Conservation (phyloP, 2,797 vertebrate genomes). For the Acanthurus tractus region DNA sequence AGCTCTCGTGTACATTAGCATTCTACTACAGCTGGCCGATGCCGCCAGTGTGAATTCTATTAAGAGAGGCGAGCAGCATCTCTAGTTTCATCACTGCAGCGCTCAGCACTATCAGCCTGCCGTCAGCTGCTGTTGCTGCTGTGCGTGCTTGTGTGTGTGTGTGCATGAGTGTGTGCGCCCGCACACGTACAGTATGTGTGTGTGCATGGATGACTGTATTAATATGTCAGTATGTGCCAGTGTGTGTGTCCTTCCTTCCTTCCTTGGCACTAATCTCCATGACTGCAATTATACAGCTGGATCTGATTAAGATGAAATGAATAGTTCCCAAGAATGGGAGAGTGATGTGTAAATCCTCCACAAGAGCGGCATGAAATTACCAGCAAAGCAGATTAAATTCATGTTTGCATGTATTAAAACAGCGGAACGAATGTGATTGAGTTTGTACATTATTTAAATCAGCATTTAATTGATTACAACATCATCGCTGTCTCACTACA, state of each 20-base stretch:
- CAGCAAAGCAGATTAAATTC: constrained; percentile 63
- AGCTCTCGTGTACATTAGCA: constrained; percentile 38
- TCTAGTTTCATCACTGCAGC: constrained; percentile 69
- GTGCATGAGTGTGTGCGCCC: constrained; percentile 7
- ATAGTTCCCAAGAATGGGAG: constrained; percentile 57
- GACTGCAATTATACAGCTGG: constrained; percentile 65
- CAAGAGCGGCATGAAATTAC: constrained; percentile 51
- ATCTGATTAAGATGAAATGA: constrained; percentile 68
- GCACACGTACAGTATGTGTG: neutral
- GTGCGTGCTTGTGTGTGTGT: too few relatives aligned
- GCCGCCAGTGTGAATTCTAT: constrained; percentile 59
- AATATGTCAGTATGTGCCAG: constrained; percentile 39
- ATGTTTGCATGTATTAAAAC: constrained; percentile 47
- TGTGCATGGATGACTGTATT: constrained; percentile 37
- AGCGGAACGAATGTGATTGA: neutral
- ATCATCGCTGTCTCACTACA: neutral
- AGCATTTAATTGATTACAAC: constrained; percentile 20
- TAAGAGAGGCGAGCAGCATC: constrained; percentile 58
- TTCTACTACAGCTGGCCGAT: constrained; percentile 68
- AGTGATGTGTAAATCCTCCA: constrained; percentile 42
- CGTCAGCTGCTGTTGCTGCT: constrained; percentile 66
- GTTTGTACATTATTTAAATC: constrained; percentile 20
- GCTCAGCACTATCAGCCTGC: constrained; percentile 54
- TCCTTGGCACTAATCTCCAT: constrained; percentile 57
- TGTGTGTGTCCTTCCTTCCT: constrained; percentile 44